Percentiles rank a stretch among this genome's conserved stretches.
Evolutionary conservation across 2,797 vertebrate species (phyloP).

Genomic region (Catamblyrhynchus diadema): DNA sequence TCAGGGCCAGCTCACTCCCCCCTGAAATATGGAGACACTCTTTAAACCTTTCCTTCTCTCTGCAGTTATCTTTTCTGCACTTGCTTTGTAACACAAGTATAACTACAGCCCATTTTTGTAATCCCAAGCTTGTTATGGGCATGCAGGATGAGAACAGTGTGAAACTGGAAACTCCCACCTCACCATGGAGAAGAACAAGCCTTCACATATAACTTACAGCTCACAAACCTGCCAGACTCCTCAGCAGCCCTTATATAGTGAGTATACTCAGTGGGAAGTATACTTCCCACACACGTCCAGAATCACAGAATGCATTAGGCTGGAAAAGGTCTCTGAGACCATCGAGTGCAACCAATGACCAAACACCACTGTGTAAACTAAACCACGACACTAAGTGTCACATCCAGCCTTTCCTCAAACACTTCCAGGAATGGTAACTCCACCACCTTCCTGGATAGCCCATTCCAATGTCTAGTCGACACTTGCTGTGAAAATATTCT

Average conservation of each 20-base stretch:
- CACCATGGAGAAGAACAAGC: fast-evolving
- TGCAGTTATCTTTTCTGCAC: not conserved
- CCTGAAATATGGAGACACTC: fast-evolving
- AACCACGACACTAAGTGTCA: not conserved
- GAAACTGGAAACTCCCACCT: not conserved
- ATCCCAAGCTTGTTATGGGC: fast-evolving
- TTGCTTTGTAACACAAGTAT: not conserved
- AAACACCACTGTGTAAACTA: fast-evolving
- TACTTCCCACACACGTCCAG: no score
- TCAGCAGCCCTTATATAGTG: fast-evolving
- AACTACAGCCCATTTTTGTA: not conserved
- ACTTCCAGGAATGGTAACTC: not conserved
- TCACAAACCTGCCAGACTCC: not conserved
- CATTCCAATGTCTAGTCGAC: not conserved
- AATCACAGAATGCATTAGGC: not conserved
- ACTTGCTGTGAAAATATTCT: not conserved
- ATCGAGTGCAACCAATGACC: not conserved
- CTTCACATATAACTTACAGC: not conserved
- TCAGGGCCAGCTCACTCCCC: not conserved
- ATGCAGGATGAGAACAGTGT: fast-evolving
- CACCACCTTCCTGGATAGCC: not conserved
- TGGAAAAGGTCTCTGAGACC: not conserved
- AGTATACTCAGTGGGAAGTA: no score
- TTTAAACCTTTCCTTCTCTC: not conserved
- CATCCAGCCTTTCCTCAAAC: not conserved